phyloP scores from a whole-genome alignment of 2,888 invertebrate genomes.

The Agrochola circellaris region DNA sequence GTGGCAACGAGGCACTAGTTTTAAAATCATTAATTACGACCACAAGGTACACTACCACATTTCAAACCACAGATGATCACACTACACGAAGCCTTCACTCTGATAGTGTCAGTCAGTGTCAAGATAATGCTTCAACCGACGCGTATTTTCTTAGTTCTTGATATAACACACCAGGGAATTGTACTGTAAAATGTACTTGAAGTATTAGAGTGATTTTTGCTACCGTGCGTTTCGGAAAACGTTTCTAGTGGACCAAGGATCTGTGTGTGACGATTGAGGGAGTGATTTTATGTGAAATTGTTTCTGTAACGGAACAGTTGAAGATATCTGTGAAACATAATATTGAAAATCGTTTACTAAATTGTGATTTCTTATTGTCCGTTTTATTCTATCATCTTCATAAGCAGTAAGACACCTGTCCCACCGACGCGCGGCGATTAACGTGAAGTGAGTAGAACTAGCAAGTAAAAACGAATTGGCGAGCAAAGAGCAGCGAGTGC shows the following conservation, averaged over 20 bases:
- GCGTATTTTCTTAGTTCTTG: slow-evolving; percentile 26
- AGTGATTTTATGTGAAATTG: background rate
- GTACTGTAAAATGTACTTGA: slow-evolving; percentile 10
- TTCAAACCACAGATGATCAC: slow-evolving; percentile 22
- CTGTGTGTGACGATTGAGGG: background rate
- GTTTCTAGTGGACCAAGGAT: background rate
- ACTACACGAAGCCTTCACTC: slow-evolving; percentile 14
- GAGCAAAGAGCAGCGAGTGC: background rate
- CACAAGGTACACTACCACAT: slow-evolving; percentile 2
- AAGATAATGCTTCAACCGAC: slow-evolving; percentile 68
- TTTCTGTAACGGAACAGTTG: background rate
- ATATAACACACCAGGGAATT: background rate
- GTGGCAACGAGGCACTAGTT: too few species aligned
- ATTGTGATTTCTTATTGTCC: background rate
- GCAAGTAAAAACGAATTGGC: background rate
- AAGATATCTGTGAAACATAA: background rate
- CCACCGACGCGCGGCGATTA: background rate
- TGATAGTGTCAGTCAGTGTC: slow-evolving; percentile 71
- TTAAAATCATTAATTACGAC: background rate
- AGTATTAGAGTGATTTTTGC: background rate
- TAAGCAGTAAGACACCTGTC: background rate
- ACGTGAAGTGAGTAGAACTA: background rate
- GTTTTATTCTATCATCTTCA: background rate
- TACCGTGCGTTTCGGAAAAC: background rate
- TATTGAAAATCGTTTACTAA: too few species aligned